A percentile compares a stretch with the other conserved stretches of the same genome.
Evolutionary conservation across 1,140 invertebrate genomes (phyloP).

Genomic region (Radopholus similis): DNA sequence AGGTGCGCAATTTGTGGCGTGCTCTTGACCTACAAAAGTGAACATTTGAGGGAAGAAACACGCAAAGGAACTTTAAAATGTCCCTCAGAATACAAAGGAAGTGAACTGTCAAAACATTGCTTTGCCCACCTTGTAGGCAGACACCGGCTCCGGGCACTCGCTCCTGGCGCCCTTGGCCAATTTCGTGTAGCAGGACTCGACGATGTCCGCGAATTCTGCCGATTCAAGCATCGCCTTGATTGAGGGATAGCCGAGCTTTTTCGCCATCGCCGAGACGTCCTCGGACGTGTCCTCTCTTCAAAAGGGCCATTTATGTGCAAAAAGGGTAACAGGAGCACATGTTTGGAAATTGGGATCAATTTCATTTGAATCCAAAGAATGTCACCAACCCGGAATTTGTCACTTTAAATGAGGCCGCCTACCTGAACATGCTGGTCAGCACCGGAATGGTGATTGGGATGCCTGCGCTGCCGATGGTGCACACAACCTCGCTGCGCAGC

Average conservation of each 20-base stretch:
- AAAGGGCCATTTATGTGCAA: too few relatives aligned
- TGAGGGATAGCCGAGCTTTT: conserved; percentile 16
- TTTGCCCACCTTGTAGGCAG: conserved; percentile 10
- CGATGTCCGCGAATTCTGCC: conserved; percentile 14
- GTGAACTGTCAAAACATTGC: not conserved
- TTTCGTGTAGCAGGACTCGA: conserved; percentile 19
- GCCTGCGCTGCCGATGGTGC: conserved; percentile 12
- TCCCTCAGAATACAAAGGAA: not conserved
- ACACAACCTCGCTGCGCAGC: conserved; percentile 5
- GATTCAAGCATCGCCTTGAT: conserved; percentile 18
- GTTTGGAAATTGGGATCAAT: not conserved
- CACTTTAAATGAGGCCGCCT: not conserved
- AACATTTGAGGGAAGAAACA: too few relatives aligned
- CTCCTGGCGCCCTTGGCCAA: conserved; percentile 15
- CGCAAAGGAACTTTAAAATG: too few relatives aligned
- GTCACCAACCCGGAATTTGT: not conserved
- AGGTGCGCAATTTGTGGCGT: conserved; percentile 4
- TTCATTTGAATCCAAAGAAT: not conserved
- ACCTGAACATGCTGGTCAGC: conserved; percentile 10
- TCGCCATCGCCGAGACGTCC: conserved; percentile 1
- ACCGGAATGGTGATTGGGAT: conserved; percentile 9
- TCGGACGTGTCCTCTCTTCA: conserved; percentile 18
- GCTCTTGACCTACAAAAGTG: not conserved
- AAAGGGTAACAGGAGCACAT: too few relatives aligned
- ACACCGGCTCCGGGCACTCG: conserved; percentile 1